A percentile compares a stretch with the other conserved stretches of the same genome.
Conservation (phyloP, 2,888 invertebrate species). For the Artemia sinica region DNA sequence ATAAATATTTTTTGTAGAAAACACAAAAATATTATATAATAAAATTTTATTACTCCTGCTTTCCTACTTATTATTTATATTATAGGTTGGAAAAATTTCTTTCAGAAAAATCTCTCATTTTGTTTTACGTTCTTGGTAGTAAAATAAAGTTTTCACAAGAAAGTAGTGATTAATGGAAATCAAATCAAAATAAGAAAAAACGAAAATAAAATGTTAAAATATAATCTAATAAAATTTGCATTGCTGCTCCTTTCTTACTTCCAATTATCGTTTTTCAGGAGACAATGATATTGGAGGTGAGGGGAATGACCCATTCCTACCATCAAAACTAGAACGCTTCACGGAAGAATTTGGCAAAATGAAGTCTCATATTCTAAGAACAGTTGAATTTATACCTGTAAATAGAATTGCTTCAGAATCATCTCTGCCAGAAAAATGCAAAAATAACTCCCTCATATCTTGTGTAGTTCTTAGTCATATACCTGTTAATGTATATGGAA, state of each 20-base stretch:
- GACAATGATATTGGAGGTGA: constrained; percentile 98
- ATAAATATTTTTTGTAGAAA: too few relatives aligned
- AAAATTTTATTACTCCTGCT: too few relatives aligned
- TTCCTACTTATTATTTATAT: too few relatives aligned
- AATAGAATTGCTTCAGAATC: constrained; percentile 8
- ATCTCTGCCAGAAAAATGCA: constrained; percentile 14
- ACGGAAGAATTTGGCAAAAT: constrained; percentile 53
- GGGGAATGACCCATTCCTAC: constrained; percentile 46
- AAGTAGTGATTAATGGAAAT: too few relatives aligned
- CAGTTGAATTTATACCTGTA: constrained; percentile 34
- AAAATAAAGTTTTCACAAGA: too few relatives aligned
- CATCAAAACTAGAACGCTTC: constrained; percentile 52
- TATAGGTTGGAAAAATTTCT: too few relatives aligned
- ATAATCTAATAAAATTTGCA: too few relatives aligned
- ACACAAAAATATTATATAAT: too few relatives aligned
- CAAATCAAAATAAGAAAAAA: background rate
- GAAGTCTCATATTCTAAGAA: constrained; percentile 37
- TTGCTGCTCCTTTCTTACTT: too few relatives aligned
- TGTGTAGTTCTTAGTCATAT: constrained; percentile 15
- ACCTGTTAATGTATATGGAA: constrained; percentile 18
- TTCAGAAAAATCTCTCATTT: too few relatives aligned
- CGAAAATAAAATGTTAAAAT: background rate
- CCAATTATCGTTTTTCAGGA: constrained; percentile 56
- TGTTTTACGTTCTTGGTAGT: too few relatives aligned
- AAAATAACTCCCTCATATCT: background rate